phyloP scores from a whole-genome alignment of 2,113 vertebrate genomes.

The Brachionichthys hirsutus region DNA sequence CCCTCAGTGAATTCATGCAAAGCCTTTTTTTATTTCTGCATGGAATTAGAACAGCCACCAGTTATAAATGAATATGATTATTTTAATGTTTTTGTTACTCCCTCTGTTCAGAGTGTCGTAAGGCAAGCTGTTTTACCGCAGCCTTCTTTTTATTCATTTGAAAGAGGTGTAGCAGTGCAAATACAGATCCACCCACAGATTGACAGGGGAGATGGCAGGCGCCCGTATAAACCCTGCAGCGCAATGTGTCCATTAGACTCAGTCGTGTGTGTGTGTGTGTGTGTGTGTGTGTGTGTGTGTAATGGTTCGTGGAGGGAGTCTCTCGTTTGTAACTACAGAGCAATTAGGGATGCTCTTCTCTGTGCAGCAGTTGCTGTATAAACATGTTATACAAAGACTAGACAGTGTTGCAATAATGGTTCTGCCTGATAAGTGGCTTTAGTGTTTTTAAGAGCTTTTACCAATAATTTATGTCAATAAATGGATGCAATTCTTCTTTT shows the following conservation, averaged over 20 bases:
- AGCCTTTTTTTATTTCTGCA: constrained; percentile 2
- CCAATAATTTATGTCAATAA: constrained; percentile 26
- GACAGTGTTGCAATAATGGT: constrained; percentile 29
- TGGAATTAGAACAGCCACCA: constrained; percentile 18
- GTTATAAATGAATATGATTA: constrained; percentile 13
- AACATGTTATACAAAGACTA: background rate
- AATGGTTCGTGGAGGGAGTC: constrained; percentile 20
- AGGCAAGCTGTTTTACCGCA: constrained; percentile 32
- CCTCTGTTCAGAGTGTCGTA: constrained; percentile 1
- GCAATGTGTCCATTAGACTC: constrained; percentile 49
- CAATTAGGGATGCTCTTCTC: constrained; percentile 42
- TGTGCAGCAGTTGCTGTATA: constrained; percentile 42
- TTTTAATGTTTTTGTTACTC: background rate
- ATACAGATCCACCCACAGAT: constrained; percentile 48
- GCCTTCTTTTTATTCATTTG: constrained; percentile 51
- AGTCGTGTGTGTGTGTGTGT: constrained; percentile 9
- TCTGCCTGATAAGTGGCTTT: constrained; percentile 12
- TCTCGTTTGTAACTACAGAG: constrained; percentile 55
- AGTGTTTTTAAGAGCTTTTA: constrained; percentile 34
- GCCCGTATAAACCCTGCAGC: constrained; percentile 55
- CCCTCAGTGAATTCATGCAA: constrained; percentile 17
- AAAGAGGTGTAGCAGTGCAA: constrained; percentile 42
- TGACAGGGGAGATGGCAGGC: constrained; percentile 53
- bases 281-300: constrained; percentile 2
- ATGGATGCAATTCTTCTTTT: background rate